These are phyloP conservation scores for Acanthopleura granulata DNA, from an alignment of 2,888 invertebrate genomes.

Conservation along the genomic window DNA sequence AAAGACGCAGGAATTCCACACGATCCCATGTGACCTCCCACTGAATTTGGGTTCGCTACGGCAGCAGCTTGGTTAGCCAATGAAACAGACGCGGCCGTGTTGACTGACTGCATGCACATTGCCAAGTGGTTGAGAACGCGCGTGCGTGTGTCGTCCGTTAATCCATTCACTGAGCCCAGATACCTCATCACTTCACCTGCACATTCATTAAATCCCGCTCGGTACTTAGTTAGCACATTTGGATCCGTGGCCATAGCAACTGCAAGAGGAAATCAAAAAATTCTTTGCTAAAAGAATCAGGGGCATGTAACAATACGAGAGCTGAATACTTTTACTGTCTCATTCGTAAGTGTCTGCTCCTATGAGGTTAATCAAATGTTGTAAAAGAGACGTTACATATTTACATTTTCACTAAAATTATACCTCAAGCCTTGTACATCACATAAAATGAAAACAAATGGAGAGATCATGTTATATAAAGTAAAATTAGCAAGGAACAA, in stretches of 20 bases:
- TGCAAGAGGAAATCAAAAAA: neutral
- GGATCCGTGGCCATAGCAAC: slow-evolving; percentile 16
- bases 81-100: neutral
- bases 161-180: slow-evolving; percentile 50
- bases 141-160: slow-evolving; percentile 50
- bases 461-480: neutral
- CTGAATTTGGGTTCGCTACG: neutral
- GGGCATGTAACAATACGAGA: no score
- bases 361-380: no score
- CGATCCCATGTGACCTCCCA: slow-evolving; percentile 3
- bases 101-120: slow-evolving; percentile 40
- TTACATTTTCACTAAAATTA: no score
- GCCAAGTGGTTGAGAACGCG: slow-evolving; percentile 58
- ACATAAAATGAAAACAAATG: no score
- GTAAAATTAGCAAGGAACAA: neutral
- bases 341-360: no score
- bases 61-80: neutral
- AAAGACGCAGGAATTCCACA: slow-evolving; percentile 4
- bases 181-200: slow-evolving; percentile 63
- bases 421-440: no score
- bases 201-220: slow-evolving; percentile 53
- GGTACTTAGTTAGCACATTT: slow-evolving; percentile 29
- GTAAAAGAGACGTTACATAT: no score
- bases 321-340: no score
- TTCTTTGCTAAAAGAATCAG: no score